Evolutionary conservation across 2,888 invertebrate genomes (phyloP), one percentile per base, ranked within the genome.

Genomic region (Drosophila bunnanda): DNA sequence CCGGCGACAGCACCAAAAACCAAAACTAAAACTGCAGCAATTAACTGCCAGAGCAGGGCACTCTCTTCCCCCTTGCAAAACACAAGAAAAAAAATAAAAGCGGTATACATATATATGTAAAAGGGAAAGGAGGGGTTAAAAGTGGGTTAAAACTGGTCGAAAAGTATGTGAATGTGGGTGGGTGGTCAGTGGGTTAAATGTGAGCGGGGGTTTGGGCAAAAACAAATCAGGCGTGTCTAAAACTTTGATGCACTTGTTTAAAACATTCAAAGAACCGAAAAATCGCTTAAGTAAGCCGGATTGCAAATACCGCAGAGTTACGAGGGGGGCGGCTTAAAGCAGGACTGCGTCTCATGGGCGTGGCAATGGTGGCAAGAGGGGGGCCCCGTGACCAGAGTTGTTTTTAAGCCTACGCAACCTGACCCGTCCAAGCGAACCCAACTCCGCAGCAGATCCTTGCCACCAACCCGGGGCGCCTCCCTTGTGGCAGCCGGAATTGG

Each of bases 221-320:
- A 79, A 62, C 82, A 81, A 89, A 82, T 82, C 88, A 83, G 70
- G 46, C 66, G 57, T 60, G 70, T 66, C 61, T 61, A 73, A 76
- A 87, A 76, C 85, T 80, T 76, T 70, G 59, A 74, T 89, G 82
- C 61, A 72, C 85, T 81, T 87, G 72, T 79, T 87, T 76, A 48
- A 55, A 82, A 80, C 82, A 89, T 84, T 81, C 88, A 89, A 89
- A 66, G 52, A 32, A 52, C 39, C 75, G 41, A 75, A 67, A 75
- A 72, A 72, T 72, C 71, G 75, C 54, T 69, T 67, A 72, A 67
- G 56, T 85, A 85, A 82, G 68, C 86, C 57, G 76, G 68, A 66
- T 82, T 68, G 75, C 55, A 73, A 84, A 84, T 84, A 70, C 77
- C 79, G 71, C 64, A 55, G 39, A 86, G 20, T 43, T 20, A 4